Conservation (phyloP, 2,113 vertebrate species). For the Trogon surrucura region DNA sequence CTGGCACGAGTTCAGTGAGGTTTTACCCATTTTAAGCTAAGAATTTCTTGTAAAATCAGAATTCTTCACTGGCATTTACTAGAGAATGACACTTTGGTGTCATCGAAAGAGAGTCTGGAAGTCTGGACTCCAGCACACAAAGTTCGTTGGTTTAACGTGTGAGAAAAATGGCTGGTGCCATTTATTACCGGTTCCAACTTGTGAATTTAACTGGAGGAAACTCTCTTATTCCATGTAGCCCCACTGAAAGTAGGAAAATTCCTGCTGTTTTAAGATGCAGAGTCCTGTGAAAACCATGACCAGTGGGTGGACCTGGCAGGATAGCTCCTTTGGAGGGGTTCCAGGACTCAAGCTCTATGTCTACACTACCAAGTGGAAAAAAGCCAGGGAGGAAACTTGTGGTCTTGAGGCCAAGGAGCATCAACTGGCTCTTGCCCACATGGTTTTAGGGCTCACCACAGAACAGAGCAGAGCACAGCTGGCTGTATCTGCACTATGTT, state of each 20-base stretch:
- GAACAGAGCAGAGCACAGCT: background rate
- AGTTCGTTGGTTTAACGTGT: background rate
- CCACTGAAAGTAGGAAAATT: background rate
- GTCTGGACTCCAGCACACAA: background rate
- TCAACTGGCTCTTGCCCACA: background rate
- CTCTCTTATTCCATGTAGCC: background rate
- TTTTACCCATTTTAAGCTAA: background rate
- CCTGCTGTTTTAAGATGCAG: background rate
- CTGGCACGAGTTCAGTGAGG: background rate
- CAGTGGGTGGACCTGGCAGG: background rate
- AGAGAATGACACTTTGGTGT: background rate
- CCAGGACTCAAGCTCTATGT: accelerated
- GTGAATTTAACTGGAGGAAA: background rate
- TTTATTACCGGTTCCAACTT: background rate
- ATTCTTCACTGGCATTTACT: background rate
- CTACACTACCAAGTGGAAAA: background rate
- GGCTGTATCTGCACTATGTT: background rate
- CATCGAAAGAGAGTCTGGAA: background rate
- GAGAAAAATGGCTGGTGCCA: background rate
- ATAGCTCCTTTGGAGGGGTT: background rate
- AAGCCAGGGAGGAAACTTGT: background rate
- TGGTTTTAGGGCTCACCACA: background rate
- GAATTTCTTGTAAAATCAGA: background rate
- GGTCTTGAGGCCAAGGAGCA: background rate
- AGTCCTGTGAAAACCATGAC: background rate